Conservation (phyloP, 2,797 vertebrate genomes). For the Chiloscyllium punctatum region DNA sequence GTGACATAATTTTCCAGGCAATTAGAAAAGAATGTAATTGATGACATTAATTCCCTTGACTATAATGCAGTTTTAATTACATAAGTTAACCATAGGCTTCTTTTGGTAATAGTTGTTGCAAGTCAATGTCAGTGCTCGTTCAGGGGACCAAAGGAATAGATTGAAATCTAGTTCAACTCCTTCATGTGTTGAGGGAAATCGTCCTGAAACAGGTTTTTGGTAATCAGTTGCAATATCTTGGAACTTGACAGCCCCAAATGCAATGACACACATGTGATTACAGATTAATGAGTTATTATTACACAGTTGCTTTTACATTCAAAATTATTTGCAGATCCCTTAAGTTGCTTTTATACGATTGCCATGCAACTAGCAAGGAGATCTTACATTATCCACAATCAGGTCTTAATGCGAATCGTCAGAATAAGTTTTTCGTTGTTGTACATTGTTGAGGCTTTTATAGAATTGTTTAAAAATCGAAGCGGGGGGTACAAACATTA, state of each 20-base stretch:
- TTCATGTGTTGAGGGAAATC: background rate
- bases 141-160: background rate
- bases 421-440: background rate
- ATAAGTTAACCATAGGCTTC: background rate
- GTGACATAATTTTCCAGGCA: background rate
- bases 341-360: background rate
- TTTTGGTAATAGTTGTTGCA: background rate
- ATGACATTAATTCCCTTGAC: background rate
- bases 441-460: background rate
- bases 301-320: background rate
- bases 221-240: background rate
- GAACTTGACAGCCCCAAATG: background rate
- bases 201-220: background rate
- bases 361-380: background rate
- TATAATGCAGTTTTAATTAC: background rate
- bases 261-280: background rate
- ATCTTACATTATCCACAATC: background rate
- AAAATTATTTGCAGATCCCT: conserved; percentile 3
- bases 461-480: background rate
- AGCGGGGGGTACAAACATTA: too few relatives aligned
- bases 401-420: background rate
- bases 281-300: too few relatives aligned
- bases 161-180: background rate
- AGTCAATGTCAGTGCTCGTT: background rate
- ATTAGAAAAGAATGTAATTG: background rate